Evolutionary conservation across 2,797 vertebrate genomes (phyloP).

Genomic region (Borostomias antarcticus): DNA sequence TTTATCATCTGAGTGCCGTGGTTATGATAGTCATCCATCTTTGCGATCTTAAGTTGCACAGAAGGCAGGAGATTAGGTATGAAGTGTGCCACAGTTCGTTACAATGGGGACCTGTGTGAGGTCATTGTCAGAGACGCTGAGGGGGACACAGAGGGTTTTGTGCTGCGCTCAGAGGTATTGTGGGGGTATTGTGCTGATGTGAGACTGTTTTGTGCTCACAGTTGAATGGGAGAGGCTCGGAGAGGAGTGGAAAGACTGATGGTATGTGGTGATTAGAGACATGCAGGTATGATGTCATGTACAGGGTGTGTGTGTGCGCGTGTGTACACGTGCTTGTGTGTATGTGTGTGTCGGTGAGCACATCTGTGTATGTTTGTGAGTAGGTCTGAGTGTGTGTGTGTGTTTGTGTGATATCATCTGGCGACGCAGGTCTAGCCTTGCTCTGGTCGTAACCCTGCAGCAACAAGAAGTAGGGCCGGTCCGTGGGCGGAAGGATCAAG

Average conservation of each 20-base stretch:
- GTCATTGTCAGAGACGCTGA: constrained; percentile 73
- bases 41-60: constrained; percentile 60
- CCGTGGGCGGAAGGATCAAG: constrained; percentile 89
- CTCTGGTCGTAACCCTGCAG: constrained; percentile 90
- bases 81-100: constrained; percentile 79
- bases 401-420: constrained; percentile 60
- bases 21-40: constrained; percentile 61
- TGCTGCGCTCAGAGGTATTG: too few relatives aligned
- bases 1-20: constrained; percentile 63
- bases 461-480: constrained; percentile 89
- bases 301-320: constrained; percentile 49
- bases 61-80: constrained; percentile 65
- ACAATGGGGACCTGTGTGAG: constrained; percentile 79
- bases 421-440: constrained; percentile 81
- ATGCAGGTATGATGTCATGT: constrained; percentile 82
- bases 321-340: constrained; percentile 34
- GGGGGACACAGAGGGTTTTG: constrained; percentile 68
- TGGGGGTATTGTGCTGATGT: constrained; percentile 63
- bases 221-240: constrained; percentile 68
- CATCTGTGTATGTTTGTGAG: constrained; percentile 22
- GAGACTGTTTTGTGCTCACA: constrained; percentile 69
- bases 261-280: constrained; percentile 78
- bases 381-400: constrained; percentile 6
- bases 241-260: constrained; percentile 73
- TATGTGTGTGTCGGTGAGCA: constrained; percentile 33